These are phyloP conservation scores for Hofmannophila pseudospretella DNA, from an alignment of 2,888 invertebrate genomes.

Conservation along the genomic window DNA sequence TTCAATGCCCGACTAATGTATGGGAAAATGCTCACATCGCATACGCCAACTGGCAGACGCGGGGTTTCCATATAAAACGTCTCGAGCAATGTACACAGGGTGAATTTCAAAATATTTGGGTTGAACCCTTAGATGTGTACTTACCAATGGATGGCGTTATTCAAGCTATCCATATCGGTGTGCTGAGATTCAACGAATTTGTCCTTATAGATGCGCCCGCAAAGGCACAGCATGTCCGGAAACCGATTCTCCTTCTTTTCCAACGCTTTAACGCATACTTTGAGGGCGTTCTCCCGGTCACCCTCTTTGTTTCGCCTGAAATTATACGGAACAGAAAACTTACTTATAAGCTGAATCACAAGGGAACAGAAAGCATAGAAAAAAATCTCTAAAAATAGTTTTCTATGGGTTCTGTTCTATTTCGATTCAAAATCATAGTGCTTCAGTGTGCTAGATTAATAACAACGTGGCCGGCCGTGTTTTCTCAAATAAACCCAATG, in stretches of 20 bases:
- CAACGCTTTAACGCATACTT: slow-evolving; percentile 93
- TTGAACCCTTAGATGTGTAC: slow-evolving; percentile 17
- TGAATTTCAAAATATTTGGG: too few relatives aligned
- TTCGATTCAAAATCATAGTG: too few relatives aligned
- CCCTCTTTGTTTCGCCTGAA: slow-evolving; percentile 92
- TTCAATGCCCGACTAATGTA: too few relatives aligned
- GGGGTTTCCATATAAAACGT: too few relatives aligned
- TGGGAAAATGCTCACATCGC: too few relatives aligned
- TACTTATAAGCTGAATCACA: neutral
- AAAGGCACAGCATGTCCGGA: slow-evolving; percentile 98
- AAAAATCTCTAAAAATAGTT: neutral
- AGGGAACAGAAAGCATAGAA: neutral
- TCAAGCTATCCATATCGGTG: slow-evolving; percentile 90
- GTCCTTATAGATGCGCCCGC: slow-evolving; percentile 98
- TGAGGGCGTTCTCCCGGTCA: slow-evolving; percentile 95
- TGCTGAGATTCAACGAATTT: slow-evolving; percentile 98
- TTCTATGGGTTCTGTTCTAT: too few relatives aligned
- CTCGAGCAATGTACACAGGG: too few relatives aligned
- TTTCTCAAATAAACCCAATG: too few relatives aligned
- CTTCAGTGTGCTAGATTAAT: too few relatives aligned
- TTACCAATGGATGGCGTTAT: slow-evolving; percentile 95
- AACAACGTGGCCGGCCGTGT: too few relatives aligned
- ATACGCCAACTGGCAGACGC: too few relatives aligned
- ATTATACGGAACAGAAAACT: neutral
- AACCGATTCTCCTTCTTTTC: slow-evolving; percentile 96